These are phyloP conservation scores for Mormyrus lacerda DNA, from an alignment of 2,113 vertebrate genomes.

Conservation along the genomic window DNA sequence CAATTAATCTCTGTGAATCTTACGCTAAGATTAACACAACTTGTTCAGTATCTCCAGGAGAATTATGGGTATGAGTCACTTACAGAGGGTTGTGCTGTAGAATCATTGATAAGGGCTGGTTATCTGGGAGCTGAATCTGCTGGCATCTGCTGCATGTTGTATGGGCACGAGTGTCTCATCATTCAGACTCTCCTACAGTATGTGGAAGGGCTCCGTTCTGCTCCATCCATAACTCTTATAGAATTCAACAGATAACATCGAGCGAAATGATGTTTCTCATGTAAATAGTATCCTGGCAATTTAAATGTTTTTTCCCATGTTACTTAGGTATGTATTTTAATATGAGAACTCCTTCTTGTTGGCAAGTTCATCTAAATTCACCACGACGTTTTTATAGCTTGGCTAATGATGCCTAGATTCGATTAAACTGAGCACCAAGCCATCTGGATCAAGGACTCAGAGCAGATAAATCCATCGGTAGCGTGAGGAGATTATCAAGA, in stretches of 20 bases:
- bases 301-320: background rate
- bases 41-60: background rate
- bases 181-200: no score
- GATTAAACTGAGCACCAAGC: constrained; percentile 16
- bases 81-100: background rate
- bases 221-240: background rate
- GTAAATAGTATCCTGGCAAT: background rate
- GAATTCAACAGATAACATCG: background rate
- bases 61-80: constrained; percentile 3
- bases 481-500: background rate
- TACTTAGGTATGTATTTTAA: background rate
- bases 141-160: background rate
- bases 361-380: background rate
- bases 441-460: constrained; percentile 4
- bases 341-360: background rate
- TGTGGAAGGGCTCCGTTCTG: background rate
- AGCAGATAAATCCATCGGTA: constrained; percentile 29
- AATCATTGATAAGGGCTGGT: background rate
- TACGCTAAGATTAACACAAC: background rate
- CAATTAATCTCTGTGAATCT: constrained; percentile 16
- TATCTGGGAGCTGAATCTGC: background rate
- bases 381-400: background rate
- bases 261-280: background rate
- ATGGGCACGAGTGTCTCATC: background rate
- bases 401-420: background rate